Percentiles rank a stretch among this genome's conserved stretches.
These are phyloP conservation scores for Thryonomys swinderianus DNA, from an alignment of 2,113 vertebrate species.

Conservation along the genomic window DNA sequence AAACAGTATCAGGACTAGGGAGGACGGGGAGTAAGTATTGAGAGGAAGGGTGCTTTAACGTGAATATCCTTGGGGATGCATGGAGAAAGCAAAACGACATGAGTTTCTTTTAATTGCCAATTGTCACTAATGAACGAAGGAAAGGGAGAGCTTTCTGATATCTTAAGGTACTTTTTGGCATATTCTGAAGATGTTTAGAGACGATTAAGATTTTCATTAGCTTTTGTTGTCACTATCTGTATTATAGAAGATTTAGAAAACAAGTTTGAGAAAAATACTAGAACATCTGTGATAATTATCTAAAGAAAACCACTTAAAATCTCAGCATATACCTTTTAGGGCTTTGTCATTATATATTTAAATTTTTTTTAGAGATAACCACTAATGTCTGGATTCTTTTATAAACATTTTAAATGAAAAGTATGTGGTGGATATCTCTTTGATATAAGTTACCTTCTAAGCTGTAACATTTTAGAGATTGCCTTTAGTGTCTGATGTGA, in stretches of 20 bases:
- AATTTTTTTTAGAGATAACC: background rate
- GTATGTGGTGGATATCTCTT: background rate
- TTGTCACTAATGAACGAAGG: background rate
- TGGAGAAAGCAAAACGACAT: background rate
- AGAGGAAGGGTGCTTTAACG: background rate
- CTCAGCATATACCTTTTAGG: background rate
- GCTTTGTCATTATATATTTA: slow-evolving; percentile 35
- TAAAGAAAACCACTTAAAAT: background rate
- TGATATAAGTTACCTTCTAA: background rate
- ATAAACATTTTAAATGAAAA: background rate
- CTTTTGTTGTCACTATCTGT: background rate
- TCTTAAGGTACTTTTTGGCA: background rate
- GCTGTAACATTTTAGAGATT: background rate
- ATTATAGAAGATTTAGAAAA: slow-evolving; percentile 37
- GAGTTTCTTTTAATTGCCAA: background rate
- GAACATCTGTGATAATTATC: background rate
- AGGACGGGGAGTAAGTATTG: background rate
- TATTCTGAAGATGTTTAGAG: background rate
- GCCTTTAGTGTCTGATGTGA: background rate
- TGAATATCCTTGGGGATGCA: background rate
- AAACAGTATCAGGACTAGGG: background rate
- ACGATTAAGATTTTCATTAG: background rate
- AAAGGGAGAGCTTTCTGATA: background rate
- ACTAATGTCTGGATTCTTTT: background rate
- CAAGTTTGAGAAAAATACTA: background rate